These are phyloP conservation scores for Alloscopus bannaensis DNA, from an alignment of 2,888 invertebrate species.

Conservation along the genomic window DNA sequence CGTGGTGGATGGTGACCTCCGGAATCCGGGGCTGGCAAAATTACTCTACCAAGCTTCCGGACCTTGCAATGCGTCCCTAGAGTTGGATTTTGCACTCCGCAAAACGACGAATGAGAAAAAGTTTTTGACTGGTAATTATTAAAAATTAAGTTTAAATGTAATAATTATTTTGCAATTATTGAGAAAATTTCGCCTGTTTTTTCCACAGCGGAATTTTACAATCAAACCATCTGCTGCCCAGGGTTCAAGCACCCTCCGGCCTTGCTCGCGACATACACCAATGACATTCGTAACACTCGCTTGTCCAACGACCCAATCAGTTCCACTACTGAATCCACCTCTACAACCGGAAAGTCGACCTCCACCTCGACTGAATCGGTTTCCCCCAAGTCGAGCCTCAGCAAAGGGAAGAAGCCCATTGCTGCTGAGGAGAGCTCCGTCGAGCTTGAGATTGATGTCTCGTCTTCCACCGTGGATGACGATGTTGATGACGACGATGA, in stretches of 20 bases:
- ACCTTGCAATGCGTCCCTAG: conserved; percentile 55
- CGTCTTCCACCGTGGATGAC: too few relatives aligned
- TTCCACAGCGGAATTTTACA: conserved; percentile 50
- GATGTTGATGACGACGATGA: conserved; percentile 26
- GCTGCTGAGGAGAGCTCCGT: conserved; percentile 37
- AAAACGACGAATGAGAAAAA: conserved; percentile 24
- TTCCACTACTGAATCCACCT: not conserved
- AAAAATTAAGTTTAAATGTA: not conserved
- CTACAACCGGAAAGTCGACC: not conserved
- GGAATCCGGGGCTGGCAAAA: conserved; percentile 62
- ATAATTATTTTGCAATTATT: not conserved
- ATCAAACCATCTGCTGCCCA: conserved; percentile 63
- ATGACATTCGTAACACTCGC: conserved; percentile 29
- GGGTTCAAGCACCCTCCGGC: conserved; percentile 49
- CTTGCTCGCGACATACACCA: conserved; percentile 5
- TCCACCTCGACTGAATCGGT: not conserved
- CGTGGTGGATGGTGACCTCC: conserved; percentile 52
- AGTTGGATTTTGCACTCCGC: conserved; percentile 33
- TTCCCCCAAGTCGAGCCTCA: not conserved
- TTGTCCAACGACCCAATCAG: not conserved
- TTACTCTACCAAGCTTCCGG: conserved; percentile 61
- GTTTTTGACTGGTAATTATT: conserved; percentile 14
- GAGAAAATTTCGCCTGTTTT: too few relatives aligned
- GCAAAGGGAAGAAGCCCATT: not conserved
- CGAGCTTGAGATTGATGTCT: conserved; percentile 8